These are phyloP conservation scores for Myopa tessellatipennis DNA, from an alignment of 2,888 invertebrate species.

Conservation along the genomic window DNA sequence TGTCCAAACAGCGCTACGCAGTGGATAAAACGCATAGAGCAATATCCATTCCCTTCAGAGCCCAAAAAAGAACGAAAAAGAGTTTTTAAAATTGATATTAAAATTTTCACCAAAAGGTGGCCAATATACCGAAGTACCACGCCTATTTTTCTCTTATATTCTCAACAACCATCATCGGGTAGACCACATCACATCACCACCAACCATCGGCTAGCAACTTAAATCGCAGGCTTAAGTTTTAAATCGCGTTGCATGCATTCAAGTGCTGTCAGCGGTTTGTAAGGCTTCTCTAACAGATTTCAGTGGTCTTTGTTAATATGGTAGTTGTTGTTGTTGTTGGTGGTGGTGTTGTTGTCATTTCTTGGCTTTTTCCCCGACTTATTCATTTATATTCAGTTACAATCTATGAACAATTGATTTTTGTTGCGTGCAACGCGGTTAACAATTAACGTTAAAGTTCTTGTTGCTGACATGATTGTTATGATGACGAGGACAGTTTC, in stretches of 20 bases:
- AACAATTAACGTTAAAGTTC: background rate
- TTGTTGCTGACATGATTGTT: too few species aligned
- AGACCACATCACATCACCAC: too few species aligned
- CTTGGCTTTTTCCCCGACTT: background rate
- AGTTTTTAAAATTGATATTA: too few species aligned
- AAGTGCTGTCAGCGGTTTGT: conserved; percentile 13
- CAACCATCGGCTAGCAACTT: too few species aligned
- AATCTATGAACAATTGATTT: conserved; percentile 18
- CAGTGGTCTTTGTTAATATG: background rate
- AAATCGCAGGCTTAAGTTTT: background rate
- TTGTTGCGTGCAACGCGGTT: conserved; percentile 11
- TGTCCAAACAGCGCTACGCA: too few species aligned
- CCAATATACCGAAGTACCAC: too few species aligned
- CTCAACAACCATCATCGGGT: background rate
- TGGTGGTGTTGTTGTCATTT: background rate
- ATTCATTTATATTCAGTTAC: background rate
- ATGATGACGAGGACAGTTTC: too few species aligned
- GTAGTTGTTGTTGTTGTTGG: background rate
- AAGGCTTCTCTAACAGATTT: background rate
- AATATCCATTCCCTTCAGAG: too few species aligned
- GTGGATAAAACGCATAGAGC: too few species aligned
- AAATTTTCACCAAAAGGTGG: too few species aligned
- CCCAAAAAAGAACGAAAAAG: too few species aligned
- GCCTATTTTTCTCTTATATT: background rate
- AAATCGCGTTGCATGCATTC: conserved; percentile 27